Conservation (phyloP, 2,113 vertebrate genomes). For the Thunnus thynnus region DNA sequence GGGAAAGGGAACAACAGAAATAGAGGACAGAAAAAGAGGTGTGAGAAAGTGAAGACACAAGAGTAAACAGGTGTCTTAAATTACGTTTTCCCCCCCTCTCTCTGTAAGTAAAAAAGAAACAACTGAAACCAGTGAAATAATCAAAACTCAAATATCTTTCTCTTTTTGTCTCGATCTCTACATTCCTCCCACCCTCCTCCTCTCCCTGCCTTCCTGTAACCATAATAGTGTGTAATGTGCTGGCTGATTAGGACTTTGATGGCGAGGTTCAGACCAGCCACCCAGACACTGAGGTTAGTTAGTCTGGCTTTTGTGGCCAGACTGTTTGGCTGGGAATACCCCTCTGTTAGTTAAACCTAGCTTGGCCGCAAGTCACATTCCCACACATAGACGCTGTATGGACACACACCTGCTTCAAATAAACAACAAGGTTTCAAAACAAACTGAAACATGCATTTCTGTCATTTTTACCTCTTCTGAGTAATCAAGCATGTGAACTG, state of each 20-base stretch:
- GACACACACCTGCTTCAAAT: conserved; percentile 63
- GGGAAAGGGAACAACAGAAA: conserved; percentile 50
- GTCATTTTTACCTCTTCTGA: neutral
- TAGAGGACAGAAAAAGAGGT: conserved; percentile 29
- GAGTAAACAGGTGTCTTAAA: conserved; percentile 44
- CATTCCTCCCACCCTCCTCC: neutral
- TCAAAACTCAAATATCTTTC: neutral
- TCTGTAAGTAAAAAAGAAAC: neutral
- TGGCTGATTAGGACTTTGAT: conserved; percentile 78
- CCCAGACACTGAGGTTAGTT: conserved; percentile 80
- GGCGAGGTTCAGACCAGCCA: conserved; percentile 69
- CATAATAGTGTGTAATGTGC: conserved; percentile 78
- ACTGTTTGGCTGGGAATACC: conserved; percentile 77
- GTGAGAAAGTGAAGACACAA: conserved; percentile 63
- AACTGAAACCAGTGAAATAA: neutral
- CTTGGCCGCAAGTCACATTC: conserved; percentile 56
- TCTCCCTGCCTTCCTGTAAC: conserved; percentile 49
- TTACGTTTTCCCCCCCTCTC: neutral
- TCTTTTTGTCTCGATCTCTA: neutral
- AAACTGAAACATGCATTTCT: conserved; percentile 36
- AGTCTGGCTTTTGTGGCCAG: conserved; percentile 78
- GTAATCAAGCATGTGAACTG: neutral
- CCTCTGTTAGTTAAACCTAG: conserved; percentile 70
- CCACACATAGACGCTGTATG: conserved; percentile 48
- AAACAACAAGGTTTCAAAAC: conserved; percentile 35